phyloP scores from a whole-genome alignment of 2,888 invertebrate genomes.

The Iphiclides podalirius region DNA sequence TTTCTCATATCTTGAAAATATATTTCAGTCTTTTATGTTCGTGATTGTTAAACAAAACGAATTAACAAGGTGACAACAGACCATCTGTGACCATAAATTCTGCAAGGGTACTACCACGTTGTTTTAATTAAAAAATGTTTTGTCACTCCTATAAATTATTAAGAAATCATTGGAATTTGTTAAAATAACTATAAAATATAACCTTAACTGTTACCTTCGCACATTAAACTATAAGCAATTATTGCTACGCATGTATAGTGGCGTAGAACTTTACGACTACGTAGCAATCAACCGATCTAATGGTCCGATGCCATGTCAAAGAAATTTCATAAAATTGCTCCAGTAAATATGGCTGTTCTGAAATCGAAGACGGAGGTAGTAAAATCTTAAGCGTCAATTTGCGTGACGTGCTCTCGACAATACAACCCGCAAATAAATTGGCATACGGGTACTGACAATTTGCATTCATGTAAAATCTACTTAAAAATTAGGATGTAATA shows the following conservation, averaged over 20 bases:
- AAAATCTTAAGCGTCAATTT: conserved; percentile 70
- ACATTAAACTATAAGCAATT: conserved; percentile 31
- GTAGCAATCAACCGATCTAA: conserved; percentile 69
- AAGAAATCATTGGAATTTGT: too few relatives aligned
- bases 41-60: too few relatives aligned
- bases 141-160: too few relatives aligned
- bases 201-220: conserved; percentile 31
- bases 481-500: too few relatives aligned
- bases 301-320: conserved; percentile 74
- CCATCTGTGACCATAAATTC: too few relatives aligned
- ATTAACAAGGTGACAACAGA: too few relatives aligned
- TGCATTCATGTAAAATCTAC: conserved; percentile 6
- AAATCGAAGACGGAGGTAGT: conserved; percentile 48
- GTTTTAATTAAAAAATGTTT: too few relatives aligned
- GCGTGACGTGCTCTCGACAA: conserved; percentile 67
- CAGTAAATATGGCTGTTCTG: conserved; percentile 45
- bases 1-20: too few relatives aligned
- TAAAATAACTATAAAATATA: too few relatives aligned
- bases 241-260: conserved; percentile 42
- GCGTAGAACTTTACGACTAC: conserved; percentile 38
- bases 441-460: conserved; percentile 25
- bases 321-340: conserved; percentile 62
- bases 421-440: conserved; percentile 42
- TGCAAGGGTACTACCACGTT: too few relatives aligned
- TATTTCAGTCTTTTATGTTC: too few relatives aligned